Percentiles rank a stretch among this genome's conserved stretches.
These are phyloP conservation scores for Bombus affinis DNA, from an alignment of 1,140 invertebrate genomes.

Conservation along the genomic window DNA sequence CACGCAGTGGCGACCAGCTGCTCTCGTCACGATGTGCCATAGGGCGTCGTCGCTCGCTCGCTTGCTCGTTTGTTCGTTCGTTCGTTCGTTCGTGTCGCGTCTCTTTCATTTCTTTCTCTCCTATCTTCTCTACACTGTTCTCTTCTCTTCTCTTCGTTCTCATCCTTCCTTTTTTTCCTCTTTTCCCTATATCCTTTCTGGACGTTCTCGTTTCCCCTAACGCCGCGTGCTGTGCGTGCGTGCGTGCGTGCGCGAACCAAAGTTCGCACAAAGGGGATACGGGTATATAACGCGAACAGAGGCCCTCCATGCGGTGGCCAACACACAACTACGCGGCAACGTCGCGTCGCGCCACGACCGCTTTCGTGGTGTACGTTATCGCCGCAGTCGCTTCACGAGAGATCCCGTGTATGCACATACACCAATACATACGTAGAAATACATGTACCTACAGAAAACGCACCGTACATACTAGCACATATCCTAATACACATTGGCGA, in stretches of 20 bases:
- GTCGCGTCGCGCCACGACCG: constrained; percentile 58
- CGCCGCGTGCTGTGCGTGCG: constrained; percentile 29
- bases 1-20: constrained; percentile 75
- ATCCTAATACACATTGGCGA: background rate
- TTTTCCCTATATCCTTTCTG: constrained; percentile 22
- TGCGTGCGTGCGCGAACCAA: constrained; percentile 40
- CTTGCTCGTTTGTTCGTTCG: background rate
- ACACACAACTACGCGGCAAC: constrained; percentile 57
- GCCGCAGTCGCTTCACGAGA: constrained; percentile 63
- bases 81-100: constrained; percentile 1
- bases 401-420: constrained; percentile 10
- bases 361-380: constrained; percentile 65
- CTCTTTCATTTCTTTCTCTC: constrained; percentile 21
- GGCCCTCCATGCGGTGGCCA: constrained; percentile 18
- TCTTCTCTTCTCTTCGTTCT: background rate
- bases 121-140: background rate
- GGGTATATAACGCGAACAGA: constrained; percentile 27
- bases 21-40: constrained; percentile 67
- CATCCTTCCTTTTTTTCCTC: background rate
- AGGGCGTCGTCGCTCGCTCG: constrained; percentile 51
- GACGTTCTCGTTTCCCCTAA: background rate
- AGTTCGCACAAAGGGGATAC: constrained; percentile 48
- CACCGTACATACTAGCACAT: constrained; percentile 4
- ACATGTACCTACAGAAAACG: background rate
- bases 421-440: background rate